These are phyloP conservation scores for Poecilia latipinna DNA, from an alignment of 2,113 vertebrate species.

Conservation along the genomic window DNA sequence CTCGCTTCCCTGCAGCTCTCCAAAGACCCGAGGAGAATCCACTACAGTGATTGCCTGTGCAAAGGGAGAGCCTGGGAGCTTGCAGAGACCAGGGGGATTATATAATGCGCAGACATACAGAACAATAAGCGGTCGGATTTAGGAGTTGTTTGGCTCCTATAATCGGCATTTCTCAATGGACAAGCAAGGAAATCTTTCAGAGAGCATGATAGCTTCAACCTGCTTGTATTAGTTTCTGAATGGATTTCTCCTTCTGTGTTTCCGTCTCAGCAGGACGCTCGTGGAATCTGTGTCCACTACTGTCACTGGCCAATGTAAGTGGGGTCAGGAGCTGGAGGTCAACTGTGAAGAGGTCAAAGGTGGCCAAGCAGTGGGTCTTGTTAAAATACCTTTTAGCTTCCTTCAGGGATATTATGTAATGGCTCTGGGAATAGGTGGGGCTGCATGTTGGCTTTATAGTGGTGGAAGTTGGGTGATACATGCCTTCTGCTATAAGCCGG, in stretches of 20 bases:
- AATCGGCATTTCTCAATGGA: conserved; percentile 6
- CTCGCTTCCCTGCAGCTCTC: conserved; percentile 73
- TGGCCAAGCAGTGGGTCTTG: conserved; percentile 74
- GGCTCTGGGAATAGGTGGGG: conserved; percentile 72
- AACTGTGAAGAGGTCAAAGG: conserved; percentile 73
- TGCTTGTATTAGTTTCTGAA: background rate
- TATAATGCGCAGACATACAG: conserved; percentile 43
- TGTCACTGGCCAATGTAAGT: conserved; percentile 73
- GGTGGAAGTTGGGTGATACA: conserved; percentile 58
- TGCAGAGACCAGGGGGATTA: conserved; percentile 47
- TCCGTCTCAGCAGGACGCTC: conserved; percentile 33
- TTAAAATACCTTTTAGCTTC: conserved; percentile 83
- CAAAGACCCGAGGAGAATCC: conserved; percentile 71
- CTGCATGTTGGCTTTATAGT: conserved; percentile 57
- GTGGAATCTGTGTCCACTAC: conserved; percentile 38
- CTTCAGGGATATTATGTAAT: conserved; percentile 80
- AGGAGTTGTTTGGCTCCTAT: conserved; percentile 9
- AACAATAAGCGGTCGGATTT: conserved; percentile 35
- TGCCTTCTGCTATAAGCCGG: conserved; percentile 45
- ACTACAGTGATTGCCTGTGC: conserved; percentile 60
- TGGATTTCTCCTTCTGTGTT: conserved; percentile 12
- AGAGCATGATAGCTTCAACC: conserved; percentile 5
- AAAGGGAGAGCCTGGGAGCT: conserved; percentile 45
- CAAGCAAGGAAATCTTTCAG: background rate
- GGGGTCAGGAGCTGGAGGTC: conserved; percentile 76